Percentiles rank a stretch among this genome's conserved stretches.
Conservation (phyloP, 2,113 vertebrate species). For the Apistogramma diplotaenia region DNA sequence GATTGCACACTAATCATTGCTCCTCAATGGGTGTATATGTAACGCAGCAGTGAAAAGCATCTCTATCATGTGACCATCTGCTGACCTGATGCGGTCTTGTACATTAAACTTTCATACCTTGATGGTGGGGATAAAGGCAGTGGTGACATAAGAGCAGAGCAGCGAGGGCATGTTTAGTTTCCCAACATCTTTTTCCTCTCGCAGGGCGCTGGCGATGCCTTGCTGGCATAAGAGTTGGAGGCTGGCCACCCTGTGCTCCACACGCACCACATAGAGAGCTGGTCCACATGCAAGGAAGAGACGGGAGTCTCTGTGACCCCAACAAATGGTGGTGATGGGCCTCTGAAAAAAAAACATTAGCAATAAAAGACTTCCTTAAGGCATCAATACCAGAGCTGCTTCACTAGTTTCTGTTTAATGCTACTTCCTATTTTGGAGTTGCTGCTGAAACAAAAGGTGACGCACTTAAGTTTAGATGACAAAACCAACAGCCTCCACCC, state of each 20-base stretch:
- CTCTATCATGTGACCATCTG: constrained; percentile 94
- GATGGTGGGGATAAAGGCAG: constrained; percentile 98
- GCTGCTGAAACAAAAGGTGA: background rate
- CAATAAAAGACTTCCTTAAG: accelerated
- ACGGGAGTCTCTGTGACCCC: constrained; percentile 95
- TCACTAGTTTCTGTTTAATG: background rate
- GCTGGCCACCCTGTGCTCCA: constrained; percentile 94
- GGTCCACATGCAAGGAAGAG: constrained; percentile 94
- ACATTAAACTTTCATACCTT: constrained; percentile 55
- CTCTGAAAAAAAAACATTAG: constrained; percentile 76
- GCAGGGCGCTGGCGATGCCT: constrained; percentile 88
- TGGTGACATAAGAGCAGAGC: constrained; percentile 96
- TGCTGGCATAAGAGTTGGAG: constrained; percentile 96
- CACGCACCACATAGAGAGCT: constrained; percentile 92
- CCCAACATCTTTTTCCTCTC: constrained; percentile 94
- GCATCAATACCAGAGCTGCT: background rate
- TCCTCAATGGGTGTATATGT: constrained; percentile 69
- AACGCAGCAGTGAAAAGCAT: constrained; percentile 83
- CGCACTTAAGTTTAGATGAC: background rate
- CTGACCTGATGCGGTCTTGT: constrained; percentile 76
- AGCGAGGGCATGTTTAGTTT: constrained; percentile 94
- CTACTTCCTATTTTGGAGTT: background rate
- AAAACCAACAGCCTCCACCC: background rate
- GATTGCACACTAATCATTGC: constrained; percentile 3
- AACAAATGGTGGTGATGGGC: constrained; percentile 96